phyloP scores from a whole-genome alignment of 2,797 vertebrate species.

The Darevskia nairensis region DNA sequence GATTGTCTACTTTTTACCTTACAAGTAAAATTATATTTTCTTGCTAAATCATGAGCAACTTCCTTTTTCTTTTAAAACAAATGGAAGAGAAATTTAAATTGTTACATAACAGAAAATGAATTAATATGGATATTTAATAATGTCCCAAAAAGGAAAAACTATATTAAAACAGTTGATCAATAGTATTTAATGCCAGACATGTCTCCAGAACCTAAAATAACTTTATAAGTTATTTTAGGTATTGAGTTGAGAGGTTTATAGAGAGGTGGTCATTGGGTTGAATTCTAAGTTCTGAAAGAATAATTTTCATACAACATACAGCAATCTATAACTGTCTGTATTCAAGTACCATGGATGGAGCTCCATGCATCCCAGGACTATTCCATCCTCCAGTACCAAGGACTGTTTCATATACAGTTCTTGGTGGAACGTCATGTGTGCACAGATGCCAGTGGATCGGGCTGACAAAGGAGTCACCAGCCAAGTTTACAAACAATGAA shows the following conservation, averaged over 20 bases:
- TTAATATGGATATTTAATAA: background rate
- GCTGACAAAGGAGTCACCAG: background rate
- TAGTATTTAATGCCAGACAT: background rate
- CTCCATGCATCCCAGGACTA: background rate
- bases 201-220: background rate
- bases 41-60: background rate
- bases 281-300: background rate
- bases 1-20: background rate
- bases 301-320: background rate
- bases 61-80: background rate
- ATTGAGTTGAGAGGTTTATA: background rate
- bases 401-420: background rate
- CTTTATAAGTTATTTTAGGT: background rate
- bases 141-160: background rate
- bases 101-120: background rate
- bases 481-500: background rate
- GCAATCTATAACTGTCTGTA: background rate
- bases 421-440: background rate
- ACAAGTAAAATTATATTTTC: background rate
- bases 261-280: background rate
- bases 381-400: background rate
- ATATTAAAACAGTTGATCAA: background rate
- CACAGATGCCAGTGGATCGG: background rate
- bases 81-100: background rate
- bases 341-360: background rate